These are phyloP conservation scores for Megalurothrips usitatus DNA, from an alignment of 2,888 invertebrate species.

Conservation along the genomic window DNA sequence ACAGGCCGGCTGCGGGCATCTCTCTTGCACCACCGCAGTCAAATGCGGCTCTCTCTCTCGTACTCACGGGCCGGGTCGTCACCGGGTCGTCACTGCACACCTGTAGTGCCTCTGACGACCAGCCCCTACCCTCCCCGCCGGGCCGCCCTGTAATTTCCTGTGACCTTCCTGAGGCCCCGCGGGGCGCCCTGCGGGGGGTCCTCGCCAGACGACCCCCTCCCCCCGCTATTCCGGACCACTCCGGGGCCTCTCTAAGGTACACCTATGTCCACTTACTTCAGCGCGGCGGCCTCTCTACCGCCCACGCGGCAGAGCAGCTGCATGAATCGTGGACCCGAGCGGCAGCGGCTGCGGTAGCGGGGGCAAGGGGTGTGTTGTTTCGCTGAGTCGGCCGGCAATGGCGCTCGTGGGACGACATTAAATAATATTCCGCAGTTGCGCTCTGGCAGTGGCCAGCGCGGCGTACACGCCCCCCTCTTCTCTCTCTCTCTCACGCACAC, in stretches of 20 bases:
- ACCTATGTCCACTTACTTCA: slow-evolving; percentile 9
- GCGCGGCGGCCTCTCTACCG: background rate
- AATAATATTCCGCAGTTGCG: slow-evolving; percentile 4
- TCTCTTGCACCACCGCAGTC: background rate
- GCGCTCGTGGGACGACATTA: slow-evolving; percentile 15
- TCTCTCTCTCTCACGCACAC: no score
- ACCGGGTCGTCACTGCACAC: background rate
- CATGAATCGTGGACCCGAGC: no score
- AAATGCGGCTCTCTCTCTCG: background rate
- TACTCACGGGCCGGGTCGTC: background rate
- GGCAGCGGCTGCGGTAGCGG: background rate
- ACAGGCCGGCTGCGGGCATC: background rate
- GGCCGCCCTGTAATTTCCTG: background rate
- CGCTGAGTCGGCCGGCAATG: background rate
- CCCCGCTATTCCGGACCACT: background rate
- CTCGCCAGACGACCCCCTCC: no score
- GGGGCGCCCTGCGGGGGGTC: background rate
- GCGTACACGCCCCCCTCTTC: no score
- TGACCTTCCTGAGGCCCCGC: background rate
- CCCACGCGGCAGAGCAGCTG: background rate
- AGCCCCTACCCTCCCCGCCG: background rate
- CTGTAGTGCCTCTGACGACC: background rate
- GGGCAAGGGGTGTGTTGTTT: no score
- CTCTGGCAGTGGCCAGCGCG: no score
- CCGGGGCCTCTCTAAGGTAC: background rate